Conservation (phyloP, 2,888 invertebrate genomes). For the Ophion costatus region DNA sequence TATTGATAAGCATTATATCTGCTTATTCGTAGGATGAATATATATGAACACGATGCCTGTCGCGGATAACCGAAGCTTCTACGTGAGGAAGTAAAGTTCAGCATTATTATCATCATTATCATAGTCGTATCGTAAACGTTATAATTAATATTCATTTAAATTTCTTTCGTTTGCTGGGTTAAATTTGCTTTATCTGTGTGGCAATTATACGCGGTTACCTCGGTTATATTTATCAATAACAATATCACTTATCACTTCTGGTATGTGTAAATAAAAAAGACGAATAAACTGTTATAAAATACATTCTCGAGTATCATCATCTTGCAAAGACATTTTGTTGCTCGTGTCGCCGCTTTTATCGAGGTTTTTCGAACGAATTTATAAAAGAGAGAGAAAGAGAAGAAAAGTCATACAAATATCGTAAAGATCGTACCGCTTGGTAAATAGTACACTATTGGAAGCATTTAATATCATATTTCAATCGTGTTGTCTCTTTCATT, state of each 20-base stretch:
- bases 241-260: conserved; percentile 83
- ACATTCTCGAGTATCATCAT: conserved; percentile 83
- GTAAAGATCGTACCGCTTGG: conserved; percentile 69
- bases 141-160: conserved; percentile 44
- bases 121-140: conserved; percentile 28
- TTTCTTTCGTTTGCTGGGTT: conserved; percentile 37
- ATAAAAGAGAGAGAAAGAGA: conserved; percentile 55
- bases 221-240: conserved; percentile 77
- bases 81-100: conserved; percentile 78
- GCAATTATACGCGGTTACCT: conserved; percentile 67
- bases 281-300: conserved; percentile 84
- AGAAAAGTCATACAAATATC: conserved; percentile 78
- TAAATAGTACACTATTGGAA: conserved; percentile 82
- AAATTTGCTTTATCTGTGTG: conserved; percentile 54
- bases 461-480: conserved; percentile 82
- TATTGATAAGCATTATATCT: conserved; percentile 82
- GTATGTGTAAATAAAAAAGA: conserved; percentile 83
- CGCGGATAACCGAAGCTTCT: conserved; percentile 83
- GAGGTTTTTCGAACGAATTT: conserved; percentile 74
- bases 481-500: conserved; percentile 55
- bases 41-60: conserved; percentile 82
- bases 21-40: conserved; percentile 73
- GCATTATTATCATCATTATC: conserved; percentile 61
- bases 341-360: conserved; percentile 55
- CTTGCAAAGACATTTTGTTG: conserved; percentile 63